Evolutionary conservation across 2,113 vertebrate species (phyloP).

Genomic region (Anthoscopus minutus): DNA sequence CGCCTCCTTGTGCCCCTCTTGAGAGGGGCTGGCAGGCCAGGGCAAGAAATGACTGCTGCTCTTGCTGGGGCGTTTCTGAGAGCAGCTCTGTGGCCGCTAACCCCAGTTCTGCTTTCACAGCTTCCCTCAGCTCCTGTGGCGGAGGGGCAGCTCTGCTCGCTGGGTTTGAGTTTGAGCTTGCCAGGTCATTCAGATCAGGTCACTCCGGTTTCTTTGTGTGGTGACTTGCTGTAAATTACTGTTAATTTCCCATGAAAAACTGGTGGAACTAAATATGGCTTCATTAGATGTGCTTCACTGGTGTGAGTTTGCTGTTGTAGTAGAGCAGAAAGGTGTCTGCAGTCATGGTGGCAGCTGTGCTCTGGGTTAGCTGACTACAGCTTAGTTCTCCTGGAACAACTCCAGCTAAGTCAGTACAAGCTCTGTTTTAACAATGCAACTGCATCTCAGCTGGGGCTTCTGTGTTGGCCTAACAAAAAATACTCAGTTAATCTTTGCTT

Average conservation of each 20-base stretch:
- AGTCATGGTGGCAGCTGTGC: rapidly evolving
- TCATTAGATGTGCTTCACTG: background rate
- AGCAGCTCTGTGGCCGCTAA: background rate
- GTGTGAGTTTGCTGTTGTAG: background rate
- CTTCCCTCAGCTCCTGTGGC: background rate
- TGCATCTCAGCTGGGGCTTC: background rate
- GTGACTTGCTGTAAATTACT: background rate
- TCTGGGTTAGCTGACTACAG: background rate
- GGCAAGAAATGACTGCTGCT: background rate
- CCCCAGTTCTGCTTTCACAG: background rate
- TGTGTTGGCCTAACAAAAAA: background rate
- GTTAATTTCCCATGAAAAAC: background rate
- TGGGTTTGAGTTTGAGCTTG: background rate
- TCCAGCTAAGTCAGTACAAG: background rate
- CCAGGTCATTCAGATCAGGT: background rate
- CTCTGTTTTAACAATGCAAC: background rate
- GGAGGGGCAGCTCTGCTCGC: background rate
- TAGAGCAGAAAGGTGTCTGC: background rate
- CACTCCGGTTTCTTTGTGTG: background rate
- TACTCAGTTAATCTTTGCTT: background rate
- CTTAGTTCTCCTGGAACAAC: background rate
- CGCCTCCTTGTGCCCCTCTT: rapidly evolving
- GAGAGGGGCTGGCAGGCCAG: rapidly evolving
- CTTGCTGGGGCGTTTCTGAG: rapidly evolving
- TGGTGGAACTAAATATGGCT: background rate